A percentile compares a stretch with the other conserved stretches of the same genome.
phyloP scores from a whole-genome alignment of 2,888 invertebrate species.

The Synergus japonicus region DNA sequence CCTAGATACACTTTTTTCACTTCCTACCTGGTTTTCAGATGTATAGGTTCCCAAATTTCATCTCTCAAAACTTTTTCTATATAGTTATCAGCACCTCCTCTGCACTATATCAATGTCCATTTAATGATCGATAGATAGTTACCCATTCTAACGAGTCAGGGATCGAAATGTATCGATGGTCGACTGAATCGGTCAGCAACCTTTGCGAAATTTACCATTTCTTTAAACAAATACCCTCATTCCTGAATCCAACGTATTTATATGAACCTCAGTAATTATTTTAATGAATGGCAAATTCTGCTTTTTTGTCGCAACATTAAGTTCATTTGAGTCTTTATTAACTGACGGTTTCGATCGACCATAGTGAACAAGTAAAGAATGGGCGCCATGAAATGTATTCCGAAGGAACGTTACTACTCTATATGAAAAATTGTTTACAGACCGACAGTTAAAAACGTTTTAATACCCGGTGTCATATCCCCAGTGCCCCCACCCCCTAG shows the following conservation, averaged over 20 bases:
- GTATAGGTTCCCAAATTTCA: constrained; percentile 52
- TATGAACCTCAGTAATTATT: not conserved
- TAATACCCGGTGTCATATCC: constrained; percentile 77
- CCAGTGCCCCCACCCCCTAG: constrained; percentile 75
- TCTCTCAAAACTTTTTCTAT: constrained; percentile 49
- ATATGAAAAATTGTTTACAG: constrained; percentile 77
- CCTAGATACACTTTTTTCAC: constrained; percentile 63
- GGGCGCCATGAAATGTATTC: constrained; percentile 59
- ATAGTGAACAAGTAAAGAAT: constrained; percentile 56
- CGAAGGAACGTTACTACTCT: constrained; percentile 64
- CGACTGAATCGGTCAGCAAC: constrained; percentile 62
- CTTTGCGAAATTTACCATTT: not conserved
- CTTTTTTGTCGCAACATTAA: not conserved
- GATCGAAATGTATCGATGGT: constrained; percentile 68
- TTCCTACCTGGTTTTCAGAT: constrained; percentile 66
- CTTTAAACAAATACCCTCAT: not conserved
- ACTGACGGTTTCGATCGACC: constrained; percentile 36
- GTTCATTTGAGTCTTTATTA: not conserved
- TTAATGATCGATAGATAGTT: constrained; percentile 66
- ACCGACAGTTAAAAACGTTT: constrained; percentile 78
- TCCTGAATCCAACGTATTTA: not conserved
- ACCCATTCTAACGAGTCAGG: constrained; percentile 72
- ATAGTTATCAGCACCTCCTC: constrained; percentile 66
- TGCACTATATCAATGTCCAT: constrained; percentile 75
- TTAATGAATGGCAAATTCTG: not conserved